Percentiles rank a stretch among this genome's conserved stretches.
These are phyloP conservation scores for Ctenosaura bakeri DNA, from an alignment of 2,797 vertebrate genomes.

Conservation along the genomic window DNA sequence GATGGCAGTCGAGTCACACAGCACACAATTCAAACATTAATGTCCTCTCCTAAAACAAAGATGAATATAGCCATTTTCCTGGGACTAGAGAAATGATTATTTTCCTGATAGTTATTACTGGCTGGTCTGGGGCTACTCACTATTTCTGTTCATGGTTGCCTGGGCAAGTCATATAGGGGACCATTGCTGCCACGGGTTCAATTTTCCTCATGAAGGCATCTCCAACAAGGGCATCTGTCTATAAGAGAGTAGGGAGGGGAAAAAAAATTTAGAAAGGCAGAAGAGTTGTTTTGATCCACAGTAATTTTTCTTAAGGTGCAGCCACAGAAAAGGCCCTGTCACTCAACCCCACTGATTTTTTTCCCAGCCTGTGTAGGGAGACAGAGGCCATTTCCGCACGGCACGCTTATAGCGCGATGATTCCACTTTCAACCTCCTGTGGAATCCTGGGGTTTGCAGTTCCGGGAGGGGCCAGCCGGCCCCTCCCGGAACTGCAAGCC, in stretches of 20 bases:
- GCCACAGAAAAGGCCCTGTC: not conserved
- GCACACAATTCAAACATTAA: not conserved
- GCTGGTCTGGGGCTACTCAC: slow-evolving; percentile 71
- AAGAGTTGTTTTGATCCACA: not conserved
- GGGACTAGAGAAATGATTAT: accelerated
- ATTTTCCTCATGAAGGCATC: slow-evolving; percentile 92
- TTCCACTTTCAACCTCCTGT: too few relatives aligned
- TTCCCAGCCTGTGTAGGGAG: not conserved
- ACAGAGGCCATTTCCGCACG: too few relatives aligned
- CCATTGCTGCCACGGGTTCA: slow-evolving; percentile 88
- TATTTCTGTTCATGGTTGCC: slow-evolving; percentile 90
- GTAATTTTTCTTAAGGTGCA: not conserved
- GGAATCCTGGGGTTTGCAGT: too few relatives aligned
- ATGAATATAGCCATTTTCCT: not conserved
- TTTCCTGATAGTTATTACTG: not conserved
- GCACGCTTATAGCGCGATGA: too few relatives aligned
- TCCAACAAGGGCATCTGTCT: slow-evolving; percentile 88
- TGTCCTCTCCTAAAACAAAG: not conserved
- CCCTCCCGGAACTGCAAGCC: too few relatives aligned
- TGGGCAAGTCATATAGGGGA: slow-evolving; percentile 93
- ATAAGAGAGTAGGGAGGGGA: not conserved
- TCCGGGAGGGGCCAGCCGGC: too few relatives aligned
- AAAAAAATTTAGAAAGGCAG: too few relatives aligned
- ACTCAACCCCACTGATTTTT: not conserved
- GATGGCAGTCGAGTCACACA: not conserved